Base-by-base conservation (phyloP, 2,888 invertebrate species). In the Lissonota sp. region DNA sequence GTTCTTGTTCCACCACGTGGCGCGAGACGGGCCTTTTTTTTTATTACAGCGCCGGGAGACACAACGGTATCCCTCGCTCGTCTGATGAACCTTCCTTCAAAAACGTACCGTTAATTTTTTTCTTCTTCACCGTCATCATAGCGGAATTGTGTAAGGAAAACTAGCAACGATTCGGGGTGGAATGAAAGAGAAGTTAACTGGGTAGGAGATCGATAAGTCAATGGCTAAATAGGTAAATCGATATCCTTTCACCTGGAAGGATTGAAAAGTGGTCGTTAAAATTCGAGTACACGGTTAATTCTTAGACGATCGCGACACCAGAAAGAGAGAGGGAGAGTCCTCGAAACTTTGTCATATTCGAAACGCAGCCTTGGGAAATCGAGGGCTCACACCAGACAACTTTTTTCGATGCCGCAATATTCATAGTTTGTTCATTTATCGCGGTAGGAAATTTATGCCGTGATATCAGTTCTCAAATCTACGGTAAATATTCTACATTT, bases 31-130 rank as follows among this genome's bases (percentile, higher is more conserved):
- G 14, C 53, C 12, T 6, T 53, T n/a, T 26, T 60, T 64, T 72
- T 44, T 42, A 12, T 64, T 57, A 26, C 70, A 70, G 55, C 64
- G 55, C 74, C 74, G 63, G 69, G 60, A 77, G 72, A 79, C 66
- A 49, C 82, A 79, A 83, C 82, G 84, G 82, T 79, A 84, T 75
- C 46, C 14, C n/a, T 53, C 49, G n/a, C 37, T 46, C 8, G 12
- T 46, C 8, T 63, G 37, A 16, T 42, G 55, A 44, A 44, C 7
- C 44, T 10, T 39, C 57, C 55, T 63, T 26, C 6, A 12, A 14
- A 57, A 26, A 42, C 10, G 26, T 67, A 69, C 49, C 57, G 66
- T 60, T 70, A 14, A 7, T 39, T 51, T n/a, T 51, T 51, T 51
- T 62, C 16, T 12, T 37, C 12, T 53, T 53, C 53, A 12, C 12